Evolutionary conservation across 2,113 vertebrate species (phyloP).

Genomic region (Ceratotherium simum): DNA sequence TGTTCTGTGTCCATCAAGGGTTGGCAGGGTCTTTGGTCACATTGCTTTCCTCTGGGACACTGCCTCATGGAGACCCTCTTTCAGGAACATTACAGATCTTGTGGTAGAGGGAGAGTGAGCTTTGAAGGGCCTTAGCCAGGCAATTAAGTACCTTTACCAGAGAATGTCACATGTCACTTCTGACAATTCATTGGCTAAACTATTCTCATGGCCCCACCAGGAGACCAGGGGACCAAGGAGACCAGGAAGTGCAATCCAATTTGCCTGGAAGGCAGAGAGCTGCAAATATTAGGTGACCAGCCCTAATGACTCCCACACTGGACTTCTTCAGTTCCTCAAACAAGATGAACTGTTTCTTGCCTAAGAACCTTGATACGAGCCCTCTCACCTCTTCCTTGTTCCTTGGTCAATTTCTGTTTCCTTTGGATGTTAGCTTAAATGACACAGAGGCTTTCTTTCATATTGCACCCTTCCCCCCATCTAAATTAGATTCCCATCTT

Average conservation of each 20-base stretch:
- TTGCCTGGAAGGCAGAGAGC: slow-evolving; percentile 46
- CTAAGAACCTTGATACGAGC: background rate
- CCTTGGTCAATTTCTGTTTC: slow-evolving; percentile 9
- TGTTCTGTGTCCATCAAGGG: background rate
- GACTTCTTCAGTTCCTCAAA: slow-evolving; percentile 12
- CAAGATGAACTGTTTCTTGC: slow-evolving; percentile 19
- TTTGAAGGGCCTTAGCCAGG: slow-evolving; percentile 1
- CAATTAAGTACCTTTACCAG: background rate
- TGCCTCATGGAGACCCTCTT: background rate
- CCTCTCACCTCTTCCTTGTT: background rate
- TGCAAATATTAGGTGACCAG: background rate
- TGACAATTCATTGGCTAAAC: slow-evolving; percentile 34
- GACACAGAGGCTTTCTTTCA: background rate
- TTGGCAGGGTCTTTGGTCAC: background rate
- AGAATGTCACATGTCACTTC: slow-evolving; percentile 41
- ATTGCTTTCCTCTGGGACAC: slow-evolving; percentile 1
- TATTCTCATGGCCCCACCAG: background rate
- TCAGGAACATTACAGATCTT: background rate
- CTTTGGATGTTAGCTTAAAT: slow-evolving; percentile 28
- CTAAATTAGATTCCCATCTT: background rate
- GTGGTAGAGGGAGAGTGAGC: background rate
- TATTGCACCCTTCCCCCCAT: background rate
- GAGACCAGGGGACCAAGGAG: background rate
- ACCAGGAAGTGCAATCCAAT: slow-evolving; percentile 32
- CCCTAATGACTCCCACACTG: background rate